Percentiles rank a stretch among this genome's conserved stretches.
Conservation (phyloP, 2,113 vertebrate species). For the Heterochromis multidens region DNA sequence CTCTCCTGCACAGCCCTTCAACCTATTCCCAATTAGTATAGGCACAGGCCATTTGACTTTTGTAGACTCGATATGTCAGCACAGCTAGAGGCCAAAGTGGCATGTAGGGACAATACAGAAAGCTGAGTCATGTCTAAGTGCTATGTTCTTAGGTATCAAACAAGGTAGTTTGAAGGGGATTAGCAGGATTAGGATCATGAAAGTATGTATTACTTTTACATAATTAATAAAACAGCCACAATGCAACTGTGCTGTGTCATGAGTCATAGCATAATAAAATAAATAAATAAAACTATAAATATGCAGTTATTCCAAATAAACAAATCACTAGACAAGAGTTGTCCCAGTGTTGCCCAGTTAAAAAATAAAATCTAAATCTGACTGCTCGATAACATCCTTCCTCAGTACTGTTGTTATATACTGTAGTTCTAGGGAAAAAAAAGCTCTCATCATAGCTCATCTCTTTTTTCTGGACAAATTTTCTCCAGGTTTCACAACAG, state of each 20-base stretch:
- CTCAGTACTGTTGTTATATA: not conserved
- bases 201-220: not conserved
- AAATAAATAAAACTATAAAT: not conserved
- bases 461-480: not conserved
- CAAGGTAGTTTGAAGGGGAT: not conserved
- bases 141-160: not conserved
- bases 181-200: not conserved
- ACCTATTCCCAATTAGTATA: not conserved
- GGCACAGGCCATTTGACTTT: not conserved
- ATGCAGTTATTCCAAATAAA: not conserved
- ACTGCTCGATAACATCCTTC: not conserved
- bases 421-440: not conserved
- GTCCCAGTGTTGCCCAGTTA: not conserved
- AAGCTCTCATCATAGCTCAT: not conserved
- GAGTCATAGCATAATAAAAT: slow-evolving; percentile 1
- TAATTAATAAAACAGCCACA: not conserved
- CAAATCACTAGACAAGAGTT: not conserved
- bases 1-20: not conserved
- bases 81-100: not conserved
- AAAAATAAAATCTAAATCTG: not conserved
- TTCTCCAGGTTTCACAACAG: not conserved
- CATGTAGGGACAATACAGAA: not conserved
- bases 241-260: not conserved
- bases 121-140: slow-evolving; percentile 1
- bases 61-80: not conserved